Conservation (phyloP, 2,888 invertebrate species). For the Cantharis flavilabris region DNA sequence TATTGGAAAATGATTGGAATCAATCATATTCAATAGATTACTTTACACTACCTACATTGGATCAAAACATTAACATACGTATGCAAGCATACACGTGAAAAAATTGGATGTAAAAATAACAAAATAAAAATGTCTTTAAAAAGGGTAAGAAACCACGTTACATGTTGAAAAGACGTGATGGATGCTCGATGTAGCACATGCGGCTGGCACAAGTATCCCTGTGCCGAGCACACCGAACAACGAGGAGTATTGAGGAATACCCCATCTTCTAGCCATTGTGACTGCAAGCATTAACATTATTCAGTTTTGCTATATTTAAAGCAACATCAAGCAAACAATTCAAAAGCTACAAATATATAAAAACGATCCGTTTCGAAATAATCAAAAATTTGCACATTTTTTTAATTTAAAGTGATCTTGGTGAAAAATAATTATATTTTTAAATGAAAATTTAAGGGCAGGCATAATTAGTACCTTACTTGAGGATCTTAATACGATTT, state of each 20-base stretch:
- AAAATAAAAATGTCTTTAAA: conserved; percentile 16
- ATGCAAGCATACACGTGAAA: background rate
- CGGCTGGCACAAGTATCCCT: conserved; percentile 51
- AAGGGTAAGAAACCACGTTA: conserved; percentile 24
- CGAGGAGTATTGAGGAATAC: conserved; percentile 50
- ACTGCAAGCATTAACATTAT: conserved; percentile 56
- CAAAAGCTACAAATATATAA: background rate
- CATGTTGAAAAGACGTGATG: conserved; percentile 40
- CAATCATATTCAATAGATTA: background rate
- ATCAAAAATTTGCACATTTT: background rate
- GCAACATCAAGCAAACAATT: background rate
- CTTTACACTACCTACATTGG: background rate
- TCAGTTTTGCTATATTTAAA: background rate
- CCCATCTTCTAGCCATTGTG: conserved; percentile 65
- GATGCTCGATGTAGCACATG: conserved; percentile 44
- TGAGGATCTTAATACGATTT: background rate
- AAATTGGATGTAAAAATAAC: conserved; percentile 17
- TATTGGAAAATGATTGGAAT: background rate
- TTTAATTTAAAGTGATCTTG: background rate
- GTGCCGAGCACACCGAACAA: conserved; percentile 51
- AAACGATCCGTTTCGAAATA: background rate
- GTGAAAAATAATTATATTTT: background rate
- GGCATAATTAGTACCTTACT: background rate
- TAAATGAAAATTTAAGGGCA: background rate
- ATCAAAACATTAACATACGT: background rate